Evolutionary conservation across 2,888 invertebrate species (phyloP).

Genomic region (Synanthedon formicaeformis): DNA sequence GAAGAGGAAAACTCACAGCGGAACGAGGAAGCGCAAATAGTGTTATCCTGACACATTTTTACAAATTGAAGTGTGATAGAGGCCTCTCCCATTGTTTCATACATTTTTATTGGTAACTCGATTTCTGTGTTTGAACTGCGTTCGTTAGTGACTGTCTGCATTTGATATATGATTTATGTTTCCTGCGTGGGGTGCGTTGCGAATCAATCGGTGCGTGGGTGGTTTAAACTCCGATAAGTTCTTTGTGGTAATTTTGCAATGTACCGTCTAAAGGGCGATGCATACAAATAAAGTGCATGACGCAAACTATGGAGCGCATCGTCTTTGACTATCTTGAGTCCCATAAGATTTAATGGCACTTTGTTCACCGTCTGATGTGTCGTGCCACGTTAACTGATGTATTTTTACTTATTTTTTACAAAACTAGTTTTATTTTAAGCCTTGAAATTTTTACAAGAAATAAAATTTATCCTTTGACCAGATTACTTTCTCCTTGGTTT

Average conservation of each 20-base stretch:
- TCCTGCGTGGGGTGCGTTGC: slow-evolving; percentile 34
- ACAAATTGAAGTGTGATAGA: slow-evolving; percentile 54
- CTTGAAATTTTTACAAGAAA: no score
- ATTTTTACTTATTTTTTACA: no score
- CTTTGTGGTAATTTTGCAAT: slow-evolving; percentile 16
- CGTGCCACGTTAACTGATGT: no score
- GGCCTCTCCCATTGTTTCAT: slow-evolving; percentile 37
- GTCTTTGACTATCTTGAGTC: neutral
- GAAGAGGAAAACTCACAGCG: slow-evolving; percentile 10
- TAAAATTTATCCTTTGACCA: no score
- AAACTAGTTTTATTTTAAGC: no score
- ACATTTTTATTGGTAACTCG: slow-evolving; percentile 51
- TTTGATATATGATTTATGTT: slow-evolving; percentile 46
- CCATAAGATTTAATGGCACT: neutral
- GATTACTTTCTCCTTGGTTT: no score
- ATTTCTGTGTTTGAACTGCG: slow-evolving; percentile 49
- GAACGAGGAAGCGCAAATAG: slow-evolving; percentile 19
- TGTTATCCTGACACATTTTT: slow-evolving; percentile 46
- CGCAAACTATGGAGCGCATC: neutral
- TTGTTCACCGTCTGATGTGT: neutral
- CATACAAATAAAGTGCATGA: neutral
- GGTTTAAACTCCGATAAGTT: slow-evolving; percentile 15
- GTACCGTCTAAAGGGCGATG: slow-evolving; percentile 3
- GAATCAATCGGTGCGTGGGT: slow-evolving; percentile 35
- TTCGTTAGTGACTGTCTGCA: slow-evolving; percentile 59